Conservation (phyloP, 2,797 vertebrate genomes). For the Pipistrellus nathusii region DNA sequence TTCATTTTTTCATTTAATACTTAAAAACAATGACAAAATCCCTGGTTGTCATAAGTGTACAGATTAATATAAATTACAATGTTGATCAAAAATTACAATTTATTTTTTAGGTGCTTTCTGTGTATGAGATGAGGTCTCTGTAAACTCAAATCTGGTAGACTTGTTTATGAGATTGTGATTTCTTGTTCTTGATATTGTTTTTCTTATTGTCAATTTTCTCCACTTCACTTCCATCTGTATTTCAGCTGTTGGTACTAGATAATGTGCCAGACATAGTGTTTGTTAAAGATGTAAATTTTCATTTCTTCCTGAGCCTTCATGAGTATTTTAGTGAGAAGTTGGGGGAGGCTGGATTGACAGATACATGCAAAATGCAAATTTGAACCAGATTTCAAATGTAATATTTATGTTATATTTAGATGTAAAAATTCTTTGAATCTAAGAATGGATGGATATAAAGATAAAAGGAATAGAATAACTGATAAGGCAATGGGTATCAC, state of each 20-base stretch:
- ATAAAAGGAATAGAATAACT: constrained; percentile 3
- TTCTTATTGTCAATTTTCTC: constrained; percentile 26
- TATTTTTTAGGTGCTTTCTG: neutral
- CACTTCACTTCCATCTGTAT: constrained; percentile 52
- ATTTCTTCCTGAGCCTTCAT: constrained; percentile 43
- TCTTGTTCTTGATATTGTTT: neutral
- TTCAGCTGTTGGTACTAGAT: constrained; percentile 34
- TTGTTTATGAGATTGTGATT: neutral
- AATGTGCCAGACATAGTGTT: constrained; percentile 49
- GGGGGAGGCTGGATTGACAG: constrained; percentile 29
- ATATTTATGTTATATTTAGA: constrained; percentile 53
- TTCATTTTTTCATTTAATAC: constrained; percentile 10
- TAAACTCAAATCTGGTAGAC: neutral
- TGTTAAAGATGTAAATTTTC: constrained; percentile 33
- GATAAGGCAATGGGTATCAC: neutral
- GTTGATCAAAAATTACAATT: neutral
- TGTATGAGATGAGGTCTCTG: neutral
- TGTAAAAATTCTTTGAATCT: constrained; percentile 19
- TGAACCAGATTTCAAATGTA: constrained; percentile 66
- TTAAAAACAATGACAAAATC: neutral
- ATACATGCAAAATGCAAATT: constrained; percentile 65
- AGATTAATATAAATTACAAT: neutral
- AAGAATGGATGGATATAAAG: constrained; percentile 52
- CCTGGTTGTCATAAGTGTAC: neutral
- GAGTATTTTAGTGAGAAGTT: constrained; percentile 41